These are phyloP conservation scores for Flexamia atlantica DNA, from an alignment of 2,888 invertebrate species.

Conservation along the genomic window DNA sequence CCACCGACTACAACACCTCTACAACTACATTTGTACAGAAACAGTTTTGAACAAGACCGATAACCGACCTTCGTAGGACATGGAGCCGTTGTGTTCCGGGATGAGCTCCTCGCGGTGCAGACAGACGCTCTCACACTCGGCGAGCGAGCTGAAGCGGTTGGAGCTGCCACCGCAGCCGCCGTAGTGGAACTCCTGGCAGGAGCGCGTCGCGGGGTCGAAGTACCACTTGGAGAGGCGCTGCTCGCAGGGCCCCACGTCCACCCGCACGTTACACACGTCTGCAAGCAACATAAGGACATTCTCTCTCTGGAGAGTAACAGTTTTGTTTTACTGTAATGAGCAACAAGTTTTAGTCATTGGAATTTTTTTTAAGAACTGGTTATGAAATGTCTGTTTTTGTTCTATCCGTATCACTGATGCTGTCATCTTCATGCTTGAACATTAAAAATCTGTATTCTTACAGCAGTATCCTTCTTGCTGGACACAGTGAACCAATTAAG, in stretches of 20 bases:
- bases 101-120: slow-evolving; percentile 78
- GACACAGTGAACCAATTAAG: too few relatives aligned
- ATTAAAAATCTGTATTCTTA: too few relatives aligned
- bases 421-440: too few relatives aligned
- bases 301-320: too few relatives aligned
- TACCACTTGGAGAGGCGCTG: slow-evolving; percentile 83
- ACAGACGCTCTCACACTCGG: slow-evolving; percentile 87
- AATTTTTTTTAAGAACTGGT: too few relatives aligned
- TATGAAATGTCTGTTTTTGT: too few relatives aligned
- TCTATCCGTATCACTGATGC: too few relatives aligned
- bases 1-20: not conserved
- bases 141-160: slow-evolving; percentile 85
- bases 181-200: slow-evolving; percentile 83
- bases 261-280: slow-evolving; percentile 79
- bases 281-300: too few relatives aligned
- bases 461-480: too few relatives aligned
- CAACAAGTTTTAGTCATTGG: too few relatives aligned
- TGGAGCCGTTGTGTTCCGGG: slow-evolving; percentile 72
- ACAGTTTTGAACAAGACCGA: not conserved
- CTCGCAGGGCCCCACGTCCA: slow-evolving; percentile 84
- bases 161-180: slow-evolving; percentile 86
- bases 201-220: slow-evolving; percentile 80
- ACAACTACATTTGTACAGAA: not conserved
- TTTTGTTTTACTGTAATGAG: too few relatives aligned
- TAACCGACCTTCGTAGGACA: slow-evolving; percentile 73